A percentile compares a stretch with the other conserved stretches of the same genome.
Evolutionary conservation across 2,888 invertebrate species (phyloP).

Genomic region (Xestia sexstrigata): DNA sequence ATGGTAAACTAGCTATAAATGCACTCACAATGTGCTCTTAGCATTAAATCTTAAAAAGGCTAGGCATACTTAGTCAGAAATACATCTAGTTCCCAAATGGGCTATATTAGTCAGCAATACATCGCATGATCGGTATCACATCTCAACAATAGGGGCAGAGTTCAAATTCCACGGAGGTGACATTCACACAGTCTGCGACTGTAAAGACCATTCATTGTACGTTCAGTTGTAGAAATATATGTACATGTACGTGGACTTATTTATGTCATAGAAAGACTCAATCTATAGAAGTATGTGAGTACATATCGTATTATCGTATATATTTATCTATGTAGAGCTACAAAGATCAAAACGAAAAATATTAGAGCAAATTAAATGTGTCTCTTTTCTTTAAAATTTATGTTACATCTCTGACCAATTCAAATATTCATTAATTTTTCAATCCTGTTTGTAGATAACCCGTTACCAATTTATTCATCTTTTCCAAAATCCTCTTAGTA

Average conservation of each 20-base stretch:
- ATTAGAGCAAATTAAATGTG: background rate
- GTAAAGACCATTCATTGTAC: constrained; percentile 45
- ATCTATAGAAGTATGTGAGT: background rate
- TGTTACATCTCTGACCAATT: background rate
- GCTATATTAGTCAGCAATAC: constrained; percentile 26
- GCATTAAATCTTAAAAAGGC: constrained; percentile 5
- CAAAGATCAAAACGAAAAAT: background rate
- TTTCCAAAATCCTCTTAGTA: background rate
- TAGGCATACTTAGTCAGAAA: constrained; percentile 21
- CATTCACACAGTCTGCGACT: constrained; percentile 54
- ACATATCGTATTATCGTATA: no score
- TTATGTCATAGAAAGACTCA: background rate
- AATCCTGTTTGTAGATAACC: background rate
- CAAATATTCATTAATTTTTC: background rate
- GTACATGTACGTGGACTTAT: no score
- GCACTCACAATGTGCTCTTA: background rate
- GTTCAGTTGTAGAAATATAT: no score
- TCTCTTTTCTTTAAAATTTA: background rate
- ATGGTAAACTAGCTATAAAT: background rate
- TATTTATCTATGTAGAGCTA: background rate
- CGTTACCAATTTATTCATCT: background rate
- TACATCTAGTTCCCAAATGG: constrained; percentile 7
- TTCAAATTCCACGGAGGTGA: constrained; percentile 60
- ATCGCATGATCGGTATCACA: constrained; percentile 38
- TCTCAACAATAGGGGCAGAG: constrained; percentile 50